Evolutionary conservation across 1,140 invertebrate genomes (phyloP).

Genomic region (Leptopilina boulardi): DNA sequence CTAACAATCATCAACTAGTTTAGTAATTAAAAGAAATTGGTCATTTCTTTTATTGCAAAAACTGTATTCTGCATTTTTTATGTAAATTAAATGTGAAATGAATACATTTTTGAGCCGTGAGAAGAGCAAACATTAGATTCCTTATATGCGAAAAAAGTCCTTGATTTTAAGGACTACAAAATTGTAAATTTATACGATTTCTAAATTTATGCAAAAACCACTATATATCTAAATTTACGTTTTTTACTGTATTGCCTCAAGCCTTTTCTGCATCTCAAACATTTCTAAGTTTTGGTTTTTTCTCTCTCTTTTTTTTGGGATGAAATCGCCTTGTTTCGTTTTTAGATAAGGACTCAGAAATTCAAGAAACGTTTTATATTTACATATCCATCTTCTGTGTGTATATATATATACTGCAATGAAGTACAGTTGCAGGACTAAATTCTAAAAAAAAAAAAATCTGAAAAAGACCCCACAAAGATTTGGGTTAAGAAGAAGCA

Average conservation of each 20-base stretch:
- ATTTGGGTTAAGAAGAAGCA: too few species aligned
- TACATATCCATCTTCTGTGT: background rate
- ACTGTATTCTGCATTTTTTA: too few species aligned
- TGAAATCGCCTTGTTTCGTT: background rate
- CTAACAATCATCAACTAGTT: too few species aligned
- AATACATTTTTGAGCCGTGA: background rate
- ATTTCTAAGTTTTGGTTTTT: background rate
- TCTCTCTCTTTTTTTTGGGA: background rate
- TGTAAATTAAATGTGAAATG: too few species aligned
- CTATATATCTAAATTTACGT: slow-evolving; percentile 5
- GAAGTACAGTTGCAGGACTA: background rate
- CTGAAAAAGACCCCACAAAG: too few species aligned
- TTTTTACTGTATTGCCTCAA: background rate
- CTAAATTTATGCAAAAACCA: slow-evolving; percentile 1
- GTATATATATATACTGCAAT: background rate
- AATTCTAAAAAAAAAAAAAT: background rate
- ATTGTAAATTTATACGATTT: slow-evolving; percentile 17
- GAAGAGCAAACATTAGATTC: slow-evolving; percentile 14
- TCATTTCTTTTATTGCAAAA: too few species aligned
- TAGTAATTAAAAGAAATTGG: too few species aligned
- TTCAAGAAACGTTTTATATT: background rate
- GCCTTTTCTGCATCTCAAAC: slow-evolving; percentile 8
- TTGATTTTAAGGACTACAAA: background rate
- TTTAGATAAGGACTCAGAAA: background rate
- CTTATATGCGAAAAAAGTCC: slow-evolving; percentile 8